Evolutionary conservation across 1,140 invertebrate species (phyloP).

Genomic region (Sarcophaga peregrina): DNA sequence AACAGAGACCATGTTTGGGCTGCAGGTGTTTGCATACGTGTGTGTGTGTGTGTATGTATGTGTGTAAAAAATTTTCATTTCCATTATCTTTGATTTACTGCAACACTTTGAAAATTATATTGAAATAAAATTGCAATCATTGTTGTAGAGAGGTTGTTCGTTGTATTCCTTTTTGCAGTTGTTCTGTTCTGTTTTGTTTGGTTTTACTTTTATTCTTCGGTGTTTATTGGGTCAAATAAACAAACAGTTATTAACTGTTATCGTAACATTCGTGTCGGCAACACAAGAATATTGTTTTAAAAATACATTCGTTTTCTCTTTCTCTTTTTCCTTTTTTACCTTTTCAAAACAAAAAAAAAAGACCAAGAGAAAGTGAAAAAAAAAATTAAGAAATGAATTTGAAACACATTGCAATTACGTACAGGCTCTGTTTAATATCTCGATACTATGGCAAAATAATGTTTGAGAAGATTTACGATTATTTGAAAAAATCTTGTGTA

Average conservation of each 20-base stretch:
- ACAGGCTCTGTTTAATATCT: too few species aligned
- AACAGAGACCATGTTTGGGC: not conserved
- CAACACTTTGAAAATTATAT: conserved; percentile 14
- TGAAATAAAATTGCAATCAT: conserved; percentile 14
- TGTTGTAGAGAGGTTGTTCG: not conserved
- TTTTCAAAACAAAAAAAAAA: too few species aligned
- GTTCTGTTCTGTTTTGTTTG: not conserved
- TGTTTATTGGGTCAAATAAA: conserved; percentile 27
- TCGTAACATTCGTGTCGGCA: not conserved
- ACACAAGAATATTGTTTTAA: not conserved
- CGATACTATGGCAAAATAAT: too few species aligned
- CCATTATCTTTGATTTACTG: conserved; percentile 27
- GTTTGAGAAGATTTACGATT: too few species aligned
- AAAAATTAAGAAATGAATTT: too few species aligned
- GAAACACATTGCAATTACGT: too few species aligned
- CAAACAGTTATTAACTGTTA: conserved; percentile 22
- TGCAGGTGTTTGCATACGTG: too few species aligned
- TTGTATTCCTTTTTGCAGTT: too few species aligned
- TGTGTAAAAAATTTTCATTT: conserved; percentile 15
- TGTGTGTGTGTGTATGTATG: not conserved
- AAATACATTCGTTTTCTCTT: not conserved
- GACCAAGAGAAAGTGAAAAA: too few species aligned
- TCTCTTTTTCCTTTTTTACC: too few species aligned
- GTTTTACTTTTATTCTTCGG: not conserved
- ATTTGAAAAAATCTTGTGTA: too few species aligned